These are phyloP conservation scores for Oasisia sp. DNA, from an alignment of 2,888 invertebrate genomes.

Conservation along the genomic window DNA sequence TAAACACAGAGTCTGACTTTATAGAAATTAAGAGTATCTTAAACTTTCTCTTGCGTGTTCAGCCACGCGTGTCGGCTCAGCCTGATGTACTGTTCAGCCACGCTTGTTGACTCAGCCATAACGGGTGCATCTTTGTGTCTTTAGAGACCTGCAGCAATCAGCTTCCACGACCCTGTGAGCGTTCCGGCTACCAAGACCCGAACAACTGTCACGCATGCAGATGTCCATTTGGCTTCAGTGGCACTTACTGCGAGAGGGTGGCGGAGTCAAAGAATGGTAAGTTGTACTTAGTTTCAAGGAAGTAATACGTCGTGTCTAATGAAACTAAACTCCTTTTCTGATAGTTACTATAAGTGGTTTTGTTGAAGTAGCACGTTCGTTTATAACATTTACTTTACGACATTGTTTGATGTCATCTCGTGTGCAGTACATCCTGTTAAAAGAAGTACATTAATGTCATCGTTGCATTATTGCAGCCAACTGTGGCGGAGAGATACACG, in stretches of 20 bases:
- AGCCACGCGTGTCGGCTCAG: neutral
- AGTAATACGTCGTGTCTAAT: neutral
- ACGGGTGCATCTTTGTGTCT: neutral
- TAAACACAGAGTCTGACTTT: too few species aligned
- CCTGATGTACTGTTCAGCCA: neutral
- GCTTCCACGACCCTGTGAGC: neutral
- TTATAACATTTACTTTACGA: neutral
- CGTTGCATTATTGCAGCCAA: neutral
- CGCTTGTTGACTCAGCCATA: neutral
- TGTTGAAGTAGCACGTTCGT: neutral
- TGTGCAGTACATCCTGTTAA: neutral
- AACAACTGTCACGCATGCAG: conserved; percentile 26
- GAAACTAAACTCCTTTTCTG: neutral
- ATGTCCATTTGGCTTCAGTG: conserved; percentile 30
- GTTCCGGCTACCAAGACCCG: conserved; percentile 27
- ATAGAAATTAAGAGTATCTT: too few species aligned
- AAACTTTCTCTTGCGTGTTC: neutral
- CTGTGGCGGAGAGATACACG: conserved; percentile 23
- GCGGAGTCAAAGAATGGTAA: conserved; percentile 14
- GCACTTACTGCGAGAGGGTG: conserved; percentile 21
- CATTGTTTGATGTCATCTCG: neutral
- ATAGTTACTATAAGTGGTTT: neutral
- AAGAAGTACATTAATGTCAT: neutral
- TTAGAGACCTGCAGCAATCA: neutral
- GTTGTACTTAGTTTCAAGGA: neutral